Evolutionary conservation across 2,888 invertebrate genomes (phyloP).

Genomic region (Pristionchus japonicus): DNA sequence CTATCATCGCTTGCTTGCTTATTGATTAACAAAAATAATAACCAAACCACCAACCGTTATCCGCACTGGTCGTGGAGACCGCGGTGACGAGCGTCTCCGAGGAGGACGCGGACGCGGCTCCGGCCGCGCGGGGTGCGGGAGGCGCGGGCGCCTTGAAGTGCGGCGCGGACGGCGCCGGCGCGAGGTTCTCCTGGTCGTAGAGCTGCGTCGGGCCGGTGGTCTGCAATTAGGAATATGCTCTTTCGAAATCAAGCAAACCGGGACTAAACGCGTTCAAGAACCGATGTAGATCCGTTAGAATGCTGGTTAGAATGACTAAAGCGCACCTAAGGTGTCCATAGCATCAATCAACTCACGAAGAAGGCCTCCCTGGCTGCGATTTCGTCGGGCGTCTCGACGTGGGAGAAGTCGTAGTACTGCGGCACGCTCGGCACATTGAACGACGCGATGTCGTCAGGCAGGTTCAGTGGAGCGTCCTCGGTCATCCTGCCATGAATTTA

Average conservation of each 20-base stretch:
- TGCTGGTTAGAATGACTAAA: background rate
- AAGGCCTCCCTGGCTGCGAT: background rate
- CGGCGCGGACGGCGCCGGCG: background rate
- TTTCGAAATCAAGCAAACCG: too few species aligned
- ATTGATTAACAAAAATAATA: too few species aligned
- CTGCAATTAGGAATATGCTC: too few species aligned
- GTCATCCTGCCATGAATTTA: background rate
- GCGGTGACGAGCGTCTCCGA: background rate
- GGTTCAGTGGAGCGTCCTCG: background rate
- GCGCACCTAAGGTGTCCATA: too few species aligned
- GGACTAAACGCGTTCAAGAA: background rate
- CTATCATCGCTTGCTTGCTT: background rate
- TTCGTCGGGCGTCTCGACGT: background rate
- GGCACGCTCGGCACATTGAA: background rate
- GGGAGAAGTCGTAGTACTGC: background rate
- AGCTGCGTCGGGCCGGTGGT: background rate
- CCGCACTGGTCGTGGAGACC: background rate
- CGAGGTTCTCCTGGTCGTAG: background rate
- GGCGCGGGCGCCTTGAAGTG: background rate
- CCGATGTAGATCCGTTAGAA: background rate
- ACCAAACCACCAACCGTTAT: background rate
- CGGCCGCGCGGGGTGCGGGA: background rate
- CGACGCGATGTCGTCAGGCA: background rate
- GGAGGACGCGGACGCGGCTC: background rate
- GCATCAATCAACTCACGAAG: background rate